Percentiles rank a stretch among this genome's conserved stretches.
Conservation (phyloP, 1,140 invertebrate species). For the Muscidifurax raptorellus region DNA sequence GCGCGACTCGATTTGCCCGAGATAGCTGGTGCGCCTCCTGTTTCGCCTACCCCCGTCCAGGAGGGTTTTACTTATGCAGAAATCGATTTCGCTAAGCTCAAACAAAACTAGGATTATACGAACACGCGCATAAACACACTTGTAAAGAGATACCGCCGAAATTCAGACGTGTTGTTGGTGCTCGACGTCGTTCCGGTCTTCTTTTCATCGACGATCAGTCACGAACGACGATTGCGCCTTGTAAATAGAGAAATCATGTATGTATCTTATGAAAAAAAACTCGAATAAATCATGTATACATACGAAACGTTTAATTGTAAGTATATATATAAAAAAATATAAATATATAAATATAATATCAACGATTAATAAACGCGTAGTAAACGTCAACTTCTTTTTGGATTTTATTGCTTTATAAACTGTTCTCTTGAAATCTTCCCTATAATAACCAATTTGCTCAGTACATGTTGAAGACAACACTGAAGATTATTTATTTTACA, state of each 20-base stretch:
- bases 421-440: conserved; percentile 43
- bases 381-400: conserved; percentile 52
- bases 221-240: conserved; percentile 41
- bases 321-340: conserved; percentile 60
- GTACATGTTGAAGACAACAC: conserved; percentile 32
- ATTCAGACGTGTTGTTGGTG: conserved; percentile 49
- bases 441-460: conserved; percentile 28
- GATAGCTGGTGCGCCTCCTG: conserved; percentile 64
- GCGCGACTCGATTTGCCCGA: conserved; percentile 81
- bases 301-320: conserved; percentile 64
- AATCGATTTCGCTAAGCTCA: conserved; percentile 82
- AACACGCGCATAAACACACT: conserved; percentile 23
- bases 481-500: conserved; percentile 52
- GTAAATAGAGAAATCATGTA: conserved; percentile 53
- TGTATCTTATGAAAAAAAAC: conserved; percentile 49
- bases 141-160: conserved; percentile 55
- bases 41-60: conserved; percentile 70
- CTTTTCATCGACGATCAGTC: conserved; percentile 22
- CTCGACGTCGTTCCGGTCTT: conserved; percentile 10
- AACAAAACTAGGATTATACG: conserved; percentile 66
- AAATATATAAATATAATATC: conserved; percentile 67
- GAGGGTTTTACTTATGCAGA: conserved; percentile 81
- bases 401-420: conserved; percentile 42
- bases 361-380: conserved; percentile 66
- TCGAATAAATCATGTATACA: conserved; percentile 59